Percentiles rank a stretch among this genome's conserved stretches.
Conservation (phyloP, 2,888 invertebrate species). For the Ennomos erosarius region DNA sequence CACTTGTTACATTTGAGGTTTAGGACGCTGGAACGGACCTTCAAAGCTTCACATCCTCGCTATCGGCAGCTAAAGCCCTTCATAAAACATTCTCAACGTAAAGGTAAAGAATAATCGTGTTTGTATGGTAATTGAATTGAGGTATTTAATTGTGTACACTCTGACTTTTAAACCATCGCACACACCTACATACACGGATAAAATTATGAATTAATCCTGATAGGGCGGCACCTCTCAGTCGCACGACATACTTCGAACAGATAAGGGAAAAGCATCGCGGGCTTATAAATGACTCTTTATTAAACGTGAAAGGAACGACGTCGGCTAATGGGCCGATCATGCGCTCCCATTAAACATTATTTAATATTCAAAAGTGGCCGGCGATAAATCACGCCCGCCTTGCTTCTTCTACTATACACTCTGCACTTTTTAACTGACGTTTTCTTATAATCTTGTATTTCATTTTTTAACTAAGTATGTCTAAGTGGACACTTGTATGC, state of each 20-base stretch:
- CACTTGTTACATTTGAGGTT: conserved; percentile 45
- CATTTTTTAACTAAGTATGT: conserved; percentile 36
- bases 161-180: conserved; percentile 52
- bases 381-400: conserved; percentile 83
- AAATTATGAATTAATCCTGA: conserved; percentile 83
- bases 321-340: conserved; percentile 85
- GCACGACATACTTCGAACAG: conserved; percentile 80
- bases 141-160: conserved; percentile 56
- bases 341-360: conserved; percentile 86
- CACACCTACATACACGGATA: conserved; percentile 68
- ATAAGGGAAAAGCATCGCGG: conserved; percentile 83
- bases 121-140: conserved; percentile 53
- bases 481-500: conserved; percentile 23
- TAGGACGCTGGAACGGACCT: conserved; percentile 16
- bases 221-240: conserved; percentile 83
- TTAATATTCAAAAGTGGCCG: conserved; percentile 85
- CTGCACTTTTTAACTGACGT: conserved; percentile 77
- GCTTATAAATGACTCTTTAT: conserved; percentile 86
- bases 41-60: conserved; percentile 10
- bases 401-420: conserved; percentile 76
- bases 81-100: conserved; percentile 24
- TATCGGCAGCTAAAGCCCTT: conserved; percentile 27
- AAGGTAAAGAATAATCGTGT: conserved; percentile 43
- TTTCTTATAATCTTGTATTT: conserved; percentile 59
- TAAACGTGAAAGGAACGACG: conserved; percentile 84